Evolutionary conservation across 2,113 vertebrate genomes (phyloP).

Genomic region (Galbula dea): DNA sequence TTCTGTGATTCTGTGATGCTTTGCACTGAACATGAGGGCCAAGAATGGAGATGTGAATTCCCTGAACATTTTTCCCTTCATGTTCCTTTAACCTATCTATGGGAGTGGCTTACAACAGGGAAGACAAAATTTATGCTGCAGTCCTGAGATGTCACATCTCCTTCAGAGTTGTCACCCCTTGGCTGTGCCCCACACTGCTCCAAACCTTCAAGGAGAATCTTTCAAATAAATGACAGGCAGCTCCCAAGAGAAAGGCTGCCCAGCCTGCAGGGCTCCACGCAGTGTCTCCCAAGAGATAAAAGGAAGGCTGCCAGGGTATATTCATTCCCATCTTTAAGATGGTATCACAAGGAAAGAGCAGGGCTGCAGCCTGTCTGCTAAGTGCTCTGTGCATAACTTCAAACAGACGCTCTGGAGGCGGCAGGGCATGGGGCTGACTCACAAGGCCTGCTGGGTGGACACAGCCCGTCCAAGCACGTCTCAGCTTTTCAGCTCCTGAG

Average conservation of each 20-base stretch:
- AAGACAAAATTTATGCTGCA: neutral
- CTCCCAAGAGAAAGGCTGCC: neutral
- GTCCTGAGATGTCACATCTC: neutral
- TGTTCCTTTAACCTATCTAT: neutral
- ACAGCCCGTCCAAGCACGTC: neutral
- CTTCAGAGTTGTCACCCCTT: neutral
- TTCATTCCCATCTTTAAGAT: constrained; percentile 4
- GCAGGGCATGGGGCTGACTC: neutral
- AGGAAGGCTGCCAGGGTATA: neutral
- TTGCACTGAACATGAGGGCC: neutral
- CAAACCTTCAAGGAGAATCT: neutral
- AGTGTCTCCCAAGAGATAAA: neutral
- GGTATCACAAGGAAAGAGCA: constrained; percentile 29
- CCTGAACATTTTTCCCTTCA: neutral
- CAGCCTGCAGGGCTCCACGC: neutral
- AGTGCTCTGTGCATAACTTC: neutral
- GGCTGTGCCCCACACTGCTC: neutral
- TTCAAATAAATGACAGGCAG: neutral
- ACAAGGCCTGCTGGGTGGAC: neutral
- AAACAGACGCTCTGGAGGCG: neutral
- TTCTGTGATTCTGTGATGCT: no score
- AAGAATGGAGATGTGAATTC: neutral
- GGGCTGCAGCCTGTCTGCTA: neutral
- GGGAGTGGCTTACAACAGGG: neutral
- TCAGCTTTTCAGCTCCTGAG: neutral